These are phyloP conservation scores for Napeogenes sylphis DNA, from an alignment of 2,888 invertebrate species.

Conservation along the genomic window DNA sequence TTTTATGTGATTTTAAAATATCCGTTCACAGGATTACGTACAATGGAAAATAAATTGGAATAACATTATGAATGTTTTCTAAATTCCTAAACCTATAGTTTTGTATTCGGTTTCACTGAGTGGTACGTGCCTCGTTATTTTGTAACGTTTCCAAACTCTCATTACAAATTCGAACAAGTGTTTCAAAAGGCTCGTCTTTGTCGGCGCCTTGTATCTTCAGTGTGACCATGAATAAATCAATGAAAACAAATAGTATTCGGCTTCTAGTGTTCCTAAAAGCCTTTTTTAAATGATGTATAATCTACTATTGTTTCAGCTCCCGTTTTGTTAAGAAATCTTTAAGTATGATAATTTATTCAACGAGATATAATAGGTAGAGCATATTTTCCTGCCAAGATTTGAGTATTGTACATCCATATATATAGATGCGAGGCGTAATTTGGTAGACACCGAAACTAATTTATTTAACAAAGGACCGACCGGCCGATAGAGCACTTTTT, in stretches of 20 bases:
- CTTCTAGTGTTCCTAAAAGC: conserved; percentile 72
- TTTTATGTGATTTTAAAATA: conserved; percentile 33
- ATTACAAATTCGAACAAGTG: conserved; percentile 68
- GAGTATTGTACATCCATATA: conserved; percentile 68
- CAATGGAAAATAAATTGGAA: conserved; percentile 24
- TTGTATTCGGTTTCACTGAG: conserved; percentile 56
- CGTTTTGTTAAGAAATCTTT: conserved; percentile 61
- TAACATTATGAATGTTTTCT: conserved; percentile 32
- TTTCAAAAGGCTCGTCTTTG: conserved; percentile 66
- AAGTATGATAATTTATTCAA: conserved; percentile 72
- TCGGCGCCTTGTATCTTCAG: conserved; percentile 68
- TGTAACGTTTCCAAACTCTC: conserved; percentile 61
- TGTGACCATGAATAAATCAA: conserved; percentile 76
- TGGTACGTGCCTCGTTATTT: conserved; percentile 62
- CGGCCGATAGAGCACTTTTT: conserved; percentile 74
- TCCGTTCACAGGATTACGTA: conserved; percentile 3
- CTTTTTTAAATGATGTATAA: conserved; percentile 62
- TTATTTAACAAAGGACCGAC: conserved; percentile 77
- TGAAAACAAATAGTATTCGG: conserved; percentile 77
- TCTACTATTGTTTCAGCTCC: conserved; percentile 66
- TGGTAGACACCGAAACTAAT: conserved; percentile 80
- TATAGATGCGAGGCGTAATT: conserved; percentile 76
- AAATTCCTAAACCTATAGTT: conserved; percentile 47
- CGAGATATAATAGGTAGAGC: conserved; percentile 69
- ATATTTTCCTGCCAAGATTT: conserved; percentile 69